Evolutionary conservation across 2,888 invertebrate genomes (phyloP), one percentile per base, ranked within the genome.

Genomic region (Carcina quercana): DNA sequence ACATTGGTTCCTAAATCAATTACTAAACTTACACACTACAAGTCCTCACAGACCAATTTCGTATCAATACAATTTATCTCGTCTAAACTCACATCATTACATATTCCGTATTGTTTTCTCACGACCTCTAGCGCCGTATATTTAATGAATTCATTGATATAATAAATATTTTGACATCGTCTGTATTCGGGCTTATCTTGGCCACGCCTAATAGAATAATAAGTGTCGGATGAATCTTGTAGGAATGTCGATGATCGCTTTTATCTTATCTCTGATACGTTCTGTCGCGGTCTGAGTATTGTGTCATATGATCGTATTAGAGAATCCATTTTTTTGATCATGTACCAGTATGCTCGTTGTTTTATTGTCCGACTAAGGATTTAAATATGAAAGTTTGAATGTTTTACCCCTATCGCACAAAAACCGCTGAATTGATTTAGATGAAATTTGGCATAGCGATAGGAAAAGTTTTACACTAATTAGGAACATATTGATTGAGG

Each of bases 111-210:
- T 32, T 21, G 13, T 15, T 39, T 46, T 50, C 49, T 43, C 50
- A 50, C 49, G 50, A 40, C 39, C 39, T 28, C 37, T 25, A 25
- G 25, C 33, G 15, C 34, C 35, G 35, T 38, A 39, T 28, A 32
- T 43, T 47, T 51, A 48, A 53, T 59, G 47, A 48, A 55, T 59
- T 53, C 48, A 47, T 52, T 51, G 53, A 58, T 48, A 48, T 45
- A 56, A 62, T 63, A 69, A 69, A 69, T 65, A 68, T 69, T 69
- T 60, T 65, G 67, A 70, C 69, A 59, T 43, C 38, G 35, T 39
- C 39, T 37, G 39, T 53, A 43, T 50, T 43, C 20, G 5, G 29
- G 15, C 27, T 32, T 57, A 55, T 63, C 56, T 47, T 34, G 2
- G 26, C 42, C 44, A 24, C 45, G 44, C 40, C 34, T 53, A 40